Conservation (phyloP, 2,888 invertebrate genomes). For the Mythimna pallens region DNA sequence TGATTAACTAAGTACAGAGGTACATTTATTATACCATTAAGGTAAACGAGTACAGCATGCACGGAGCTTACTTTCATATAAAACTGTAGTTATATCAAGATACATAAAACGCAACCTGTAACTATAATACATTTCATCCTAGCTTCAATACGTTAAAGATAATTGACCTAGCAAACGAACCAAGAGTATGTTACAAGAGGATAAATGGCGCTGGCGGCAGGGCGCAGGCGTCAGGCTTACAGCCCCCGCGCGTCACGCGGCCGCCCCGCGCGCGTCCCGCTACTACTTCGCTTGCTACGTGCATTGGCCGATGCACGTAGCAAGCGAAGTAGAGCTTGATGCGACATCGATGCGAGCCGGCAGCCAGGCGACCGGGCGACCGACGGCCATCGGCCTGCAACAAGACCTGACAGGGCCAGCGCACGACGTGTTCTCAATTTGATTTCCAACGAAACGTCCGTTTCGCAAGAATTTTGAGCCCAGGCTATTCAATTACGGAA, state of each 20-base stretch:
- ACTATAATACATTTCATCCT: conserved; percentile 66
- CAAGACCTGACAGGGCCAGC: conserved; percentile 71
- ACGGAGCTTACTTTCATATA: conserved; percentile 1
- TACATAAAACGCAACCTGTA: conserved; percentile 30
- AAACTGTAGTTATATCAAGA: conserved; percentile 16
- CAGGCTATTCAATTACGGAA: conserved; percentile 20
- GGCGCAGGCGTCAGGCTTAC: conserved; percentile 82
- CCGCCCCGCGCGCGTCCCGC: conserved; percentile 73
- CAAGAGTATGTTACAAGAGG: conserved; percentile 81
- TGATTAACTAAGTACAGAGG: conserved; percentile 20
- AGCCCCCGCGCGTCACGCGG: conserved; percentile 81
- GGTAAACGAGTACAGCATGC: not conserved
- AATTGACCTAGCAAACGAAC: conserved; percentile 86
- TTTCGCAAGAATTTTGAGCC: conserved; percentile 11
- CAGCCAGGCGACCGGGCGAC: conserved; percentile 67
- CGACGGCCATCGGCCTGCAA: conserved; percentile 70
- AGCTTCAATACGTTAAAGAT: conserved; percentile 79
- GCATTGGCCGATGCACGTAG: conserved; percentile 72
- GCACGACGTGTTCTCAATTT: conserved; percentile 76
- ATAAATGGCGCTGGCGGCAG: conserved; percentile 77
- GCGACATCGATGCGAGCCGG: conserved; percentile 75
- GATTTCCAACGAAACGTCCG: conserved; percentile 69
- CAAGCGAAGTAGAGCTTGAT: conserved; percentile 74
- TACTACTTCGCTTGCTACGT: conserved; percentile 55
- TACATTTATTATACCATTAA: conserved; percentile 13